Percentiles rank a stretch among this genome's conserved stretches.
Evolutionary conservation across 2,797 vertebrate genomes (phyloP).

Genomic region (Kryptopterus vitreolus): DNA sequence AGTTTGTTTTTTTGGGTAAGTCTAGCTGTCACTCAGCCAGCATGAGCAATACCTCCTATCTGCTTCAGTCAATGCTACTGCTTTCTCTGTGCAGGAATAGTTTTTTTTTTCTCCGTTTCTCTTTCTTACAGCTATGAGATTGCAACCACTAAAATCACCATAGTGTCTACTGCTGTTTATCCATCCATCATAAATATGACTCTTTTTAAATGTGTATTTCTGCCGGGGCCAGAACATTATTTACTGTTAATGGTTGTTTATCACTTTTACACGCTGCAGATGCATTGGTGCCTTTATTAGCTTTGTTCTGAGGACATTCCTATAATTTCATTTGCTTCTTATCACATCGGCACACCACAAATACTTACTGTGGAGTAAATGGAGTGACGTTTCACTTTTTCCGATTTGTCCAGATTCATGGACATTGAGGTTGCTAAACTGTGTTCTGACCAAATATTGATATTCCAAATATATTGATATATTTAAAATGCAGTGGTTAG

Average conservation of each 20-base stretch:
- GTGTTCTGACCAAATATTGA: no score
- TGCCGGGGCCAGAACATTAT: not conserved
- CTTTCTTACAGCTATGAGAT: not conserved
- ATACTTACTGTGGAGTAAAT: no score
- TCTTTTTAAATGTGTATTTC: not conserved
- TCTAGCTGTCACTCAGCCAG: conserved; percentile 14
- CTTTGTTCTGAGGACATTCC: not conserved
- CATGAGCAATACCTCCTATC: conserved; percentile 2
- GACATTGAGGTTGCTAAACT: no score
- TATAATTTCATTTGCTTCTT: no score
- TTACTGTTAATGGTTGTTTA: not conserved
- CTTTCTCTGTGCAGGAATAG: not conserved
- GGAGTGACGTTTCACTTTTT: no score
- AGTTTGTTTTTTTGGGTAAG: not conserved
- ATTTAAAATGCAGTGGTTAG: no score
- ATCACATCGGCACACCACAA: no score
- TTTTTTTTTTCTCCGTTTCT: not conserved
- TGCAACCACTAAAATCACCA: not conserved
- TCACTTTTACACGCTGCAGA: not conserved
- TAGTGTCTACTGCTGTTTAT: not conserved
- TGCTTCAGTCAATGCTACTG: not conserved
- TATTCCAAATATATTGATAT: no score
- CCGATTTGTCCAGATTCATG: no score
- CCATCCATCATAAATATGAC: not conserved
- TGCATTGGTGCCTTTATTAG: not conserved